Conservation (phyloP, 2,797 vertebrate genomes). For the Xyrichtys novacula region DNA sequence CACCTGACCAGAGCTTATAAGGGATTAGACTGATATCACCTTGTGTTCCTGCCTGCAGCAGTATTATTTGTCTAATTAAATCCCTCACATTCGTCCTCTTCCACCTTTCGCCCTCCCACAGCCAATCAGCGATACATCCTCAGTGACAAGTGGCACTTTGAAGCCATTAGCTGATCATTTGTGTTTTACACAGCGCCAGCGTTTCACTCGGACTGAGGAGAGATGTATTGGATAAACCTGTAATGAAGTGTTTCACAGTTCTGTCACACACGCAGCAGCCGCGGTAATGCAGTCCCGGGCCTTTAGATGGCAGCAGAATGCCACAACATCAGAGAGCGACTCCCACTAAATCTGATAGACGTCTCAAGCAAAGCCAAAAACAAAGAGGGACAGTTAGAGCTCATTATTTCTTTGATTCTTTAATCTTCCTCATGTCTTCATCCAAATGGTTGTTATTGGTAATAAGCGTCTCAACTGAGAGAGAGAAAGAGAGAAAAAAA, state of each 20-base stretch:
- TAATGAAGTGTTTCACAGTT: slow-evolving; percentile 36
- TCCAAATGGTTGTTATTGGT: slow-evolving; percentile 60
- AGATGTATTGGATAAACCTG: slow-evolving; percentile 28
- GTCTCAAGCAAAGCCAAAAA: slow-evolving; percentile 41
- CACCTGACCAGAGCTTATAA: not conserved
- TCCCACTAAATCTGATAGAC: slow-evolving; percentile 13
- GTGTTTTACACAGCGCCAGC: slow-evolving; percentile 15
- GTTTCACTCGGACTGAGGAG: slow-evolving; percentile 16
- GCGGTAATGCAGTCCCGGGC: not conserved
- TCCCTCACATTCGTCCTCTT: slow-evolving; percentile 10
- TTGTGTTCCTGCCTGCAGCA: not conserved
- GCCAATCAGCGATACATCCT: slow-evolving; percentile 2
- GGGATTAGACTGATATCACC: slow-evolving; percentile 14
- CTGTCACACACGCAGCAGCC: slow-evolving; percentile 13
- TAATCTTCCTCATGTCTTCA: slow-evolving; percentile 66
- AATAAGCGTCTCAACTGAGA: slow-evolving; percentile 38
- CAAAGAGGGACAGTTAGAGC: slow-evolving; percentile 65
- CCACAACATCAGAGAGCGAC: slow-evolving; percentile 20
- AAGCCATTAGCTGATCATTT: slow-evolving; percentile 29
- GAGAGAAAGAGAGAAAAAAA: slow-evolving; percentile 10
- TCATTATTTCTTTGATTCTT: slow-evolving; percentile 73
- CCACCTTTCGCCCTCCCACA: slow-evolving; percentile 16
- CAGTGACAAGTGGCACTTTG: slow-evolving; percentile 29
- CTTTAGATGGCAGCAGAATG: slow-evolving; percentile 80
- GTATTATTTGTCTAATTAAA: slow-evolving; percentile 38